phyloP scores from a whole-genome alignment of 2,113 vertebrate genomes.

The Muscicapa adusta region DNA sequence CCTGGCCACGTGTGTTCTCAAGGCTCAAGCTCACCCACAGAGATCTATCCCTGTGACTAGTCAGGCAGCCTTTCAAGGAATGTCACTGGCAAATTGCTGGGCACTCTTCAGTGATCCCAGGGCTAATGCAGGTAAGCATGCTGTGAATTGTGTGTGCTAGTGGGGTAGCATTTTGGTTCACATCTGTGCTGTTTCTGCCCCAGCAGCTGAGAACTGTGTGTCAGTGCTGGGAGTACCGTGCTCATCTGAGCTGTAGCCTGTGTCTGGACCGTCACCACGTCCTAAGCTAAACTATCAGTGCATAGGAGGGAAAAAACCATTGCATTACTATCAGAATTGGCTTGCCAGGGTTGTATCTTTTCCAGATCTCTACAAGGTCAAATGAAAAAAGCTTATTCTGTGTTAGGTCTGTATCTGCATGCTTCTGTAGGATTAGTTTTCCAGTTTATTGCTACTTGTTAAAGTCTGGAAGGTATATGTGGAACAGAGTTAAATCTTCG shows the following conservation, averaged over 20 bases:
- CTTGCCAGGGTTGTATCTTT: neutral
- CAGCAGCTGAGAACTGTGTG: neutral
- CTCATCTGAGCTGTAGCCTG: accelerated
- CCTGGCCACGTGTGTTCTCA: accelerated
- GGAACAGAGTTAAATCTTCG: neutral
- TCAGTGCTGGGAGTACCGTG: accelerated
- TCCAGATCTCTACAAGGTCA: neutral
- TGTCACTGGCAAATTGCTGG: neutral
- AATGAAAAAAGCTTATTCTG: neutral
- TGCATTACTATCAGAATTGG: neutral
- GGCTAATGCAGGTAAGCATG: neutral
- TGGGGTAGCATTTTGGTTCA: neutral
- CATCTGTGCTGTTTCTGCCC: neutral
- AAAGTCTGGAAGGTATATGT: neutral
- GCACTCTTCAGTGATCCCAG: accelerated
- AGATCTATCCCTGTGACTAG: neutral
- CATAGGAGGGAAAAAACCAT: neutral
- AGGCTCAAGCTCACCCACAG: neutral
- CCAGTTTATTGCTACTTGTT: neutral
- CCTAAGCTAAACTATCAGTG: neutral
- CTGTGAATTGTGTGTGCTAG: neutral
- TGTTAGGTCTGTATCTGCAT: neutral
- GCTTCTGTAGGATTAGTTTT: neutral
- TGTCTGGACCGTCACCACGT: accelerated
- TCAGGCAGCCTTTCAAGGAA: neutral